Percentiles rank a stretch among this genome's conserved stretches.
phyloP scores from a whole-genome alignment of 2,113 vertebrate species.

The Tringa solitaria region DNA sequence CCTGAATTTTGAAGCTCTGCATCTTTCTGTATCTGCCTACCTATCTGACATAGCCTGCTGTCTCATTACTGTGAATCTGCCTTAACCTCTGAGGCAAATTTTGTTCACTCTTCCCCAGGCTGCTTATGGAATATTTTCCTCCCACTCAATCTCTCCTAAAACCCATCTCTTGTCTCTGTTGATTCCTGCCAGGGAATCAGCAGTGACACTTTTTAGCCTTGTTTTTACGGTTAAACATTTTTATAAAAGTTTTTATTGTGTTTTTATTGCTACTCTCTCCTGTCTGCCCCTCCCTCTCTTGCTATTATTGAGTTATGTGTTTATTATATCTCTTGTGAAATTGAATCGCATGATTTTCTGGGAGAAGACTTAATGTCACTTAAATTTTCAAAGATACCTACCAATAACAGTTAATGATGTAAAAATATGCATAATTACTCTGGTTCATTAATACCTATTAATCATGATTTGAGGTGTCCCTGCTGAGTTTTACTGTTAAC shows the following conservation, averaged over 20 bases:
- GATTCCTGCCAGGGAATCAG: slow-evolving; percentile 15
- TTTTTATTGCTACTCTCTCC: slow-evolving; percentile 17
- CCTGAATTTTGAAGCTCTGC: not conserved
- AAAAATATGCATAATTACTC: slow-evolving; percentile 7
- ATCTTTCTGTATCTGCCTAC: not conserved
- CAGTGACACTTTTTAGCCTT: slow-evolving; percentile 13
- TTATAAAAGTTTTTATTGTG: slow-evolving; percentile 26
- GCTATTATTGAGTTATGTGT: not conserved
- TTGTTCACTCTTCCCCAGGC: slow-evolving; percentile 8
- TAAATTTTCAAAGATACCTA: not conserved
- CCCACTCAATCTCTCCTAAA: not conserved
- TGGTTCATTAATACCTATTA: not conserved
- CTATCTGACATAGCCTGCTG: not conserved
- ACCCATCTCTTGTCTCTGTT: slow-evolving; percentile 21
- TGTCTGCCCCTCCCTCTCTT: not conserved
- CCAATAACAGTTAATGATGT: not conserved
- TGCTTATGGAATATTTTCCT: slow-evolving; percentile 36
- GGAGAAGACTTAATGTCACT: not conserved
- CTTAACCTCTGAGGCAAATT: slow-evolving; percentile 44
- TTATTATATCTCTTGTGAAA: slow-evolving; percentile 11
- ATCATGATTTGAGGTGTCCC: not conserved
- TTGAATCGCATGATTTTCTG: not conserved
- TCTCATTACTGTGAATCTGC: slow-evolving; percentile 26
- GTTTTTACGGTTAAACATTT: slow-evolving; percentile 27
- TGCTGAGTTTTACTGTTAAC: not conserved